Evolutionary conservation across 1,140 invertebrate species (phyloP), one percentile per base, ranked within the genome.

Genomic region (Nasonia vitripennis): DNA sequence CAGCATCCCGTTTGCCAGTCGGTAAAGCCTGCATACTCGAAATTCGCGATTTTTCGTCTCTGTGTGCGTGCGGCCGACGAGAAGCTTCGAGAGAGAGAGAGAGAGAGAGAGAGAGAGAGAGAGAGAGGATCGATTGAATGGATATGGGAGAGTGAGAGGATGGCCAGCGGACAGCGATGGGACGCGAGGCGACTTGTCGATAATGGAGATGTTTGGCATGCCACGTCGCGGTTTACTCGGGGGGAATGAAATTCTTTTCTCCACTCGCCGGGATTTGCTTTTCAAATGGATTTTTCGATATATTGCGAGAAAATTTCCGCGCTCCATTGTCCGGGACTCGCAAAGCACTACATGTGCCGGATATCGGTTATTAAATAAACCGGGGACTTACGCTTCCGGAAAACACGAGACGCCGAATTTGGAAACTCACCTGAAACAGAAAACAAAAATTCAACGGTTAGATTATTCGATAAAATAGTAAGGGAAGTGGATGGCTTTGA

Each of bases 211-310:
- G 45, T 23, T 23, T 17, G 34, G 27, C 62, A 62, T 31, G 78
- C 34, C 73, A 34, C 73, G 31, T n/a, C 51, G 45, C 41, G n/a
- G 31, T 37, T 79, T 79, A n/a, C 34, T 37, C 31, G 78, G 6
- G 51, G 78, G 37, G 55, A 79, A 45, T 79, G 78, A 79, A 79
- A 79, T 37, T 51, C 78, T 79, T 79, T 67, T 67, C 55, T 62
- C 14, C 20, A 62, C 14, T 62, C 14, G 14, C 1, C 0, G 55
- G 0, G 55, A 62, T 62, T 62, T 62, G 55, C 55, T 62, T 62
- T 62, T n/a, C 55, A 62, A 17, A 62, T 6, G 17, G 17, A 62
- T 62, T 62, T 62, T 62, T 62, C 55, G 55, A 62, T 62, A 51
- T 51, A 62, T 62, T 62, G 20, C 55, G 1, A 7, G 55, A 62